Evolutionary conservation across 2,888 invertebrate species (phyloP), one percentile per base, ranked within the genome.

Genomic region (Caenorhabditis doughertyi): DNA sequence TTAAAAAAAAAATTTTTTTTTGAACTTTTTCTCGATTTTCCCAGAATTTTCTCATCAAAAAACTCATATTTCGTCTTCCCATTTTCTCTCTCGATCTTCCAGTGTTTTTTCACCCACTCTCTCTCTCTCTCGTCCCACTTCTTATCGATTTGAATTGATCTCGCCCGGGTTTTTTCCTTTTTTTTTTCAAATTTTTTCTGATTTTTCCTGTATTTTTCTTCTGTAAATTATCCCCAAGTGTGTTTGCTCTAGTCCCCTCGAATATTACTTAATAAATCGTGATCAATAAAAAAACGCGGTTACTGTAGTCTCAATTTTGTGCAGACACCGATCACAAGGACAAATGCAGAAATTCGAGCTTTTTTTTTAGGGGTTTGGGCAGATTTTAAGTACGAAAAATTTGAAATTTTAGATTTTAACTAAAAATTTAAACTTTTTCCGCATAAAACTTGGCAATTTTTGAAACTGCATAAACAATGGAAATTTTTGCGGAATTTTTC

Each of bases 11-110:
- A 44, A 9, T 49, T 49, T 49, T 51, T 51, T 51, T 25, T 25
- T 11, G 11, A 51, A 23, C 23, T 9, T 2, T 13, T 25, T 25
- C 44, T 44, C 8, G 2, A 49, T 51, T 51, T 51, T 51, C 51
- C n/a, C 16, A 0, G 23, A 58, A 18, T n/a, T n/a, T 53, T 53
- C 16, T 16, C 53, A 16, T 16, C 27, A 25, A 51, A 25, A 25
- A 39, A 39, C 5, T n/a, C 55, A 35, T 35, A 35, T 35, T 56
- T 32, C 56, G 21, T 11, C 39, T 35, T 56, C 32, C 44, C 60
- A 49, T 60, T 71, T 32, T 35, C 35, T 21, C 32, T 51, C 55
- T 53, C 47, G 29, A 35, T 39, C 49, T 39, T 51, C 62, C 18
- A 16, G 29, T 42, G 27, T 13, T 39, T 13, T 39, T 39, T 39